phyloP scores from a whole-genome alignment of 2,888 invertebrate genomes.

The Lordiphosa fenestrarum region DNA sequence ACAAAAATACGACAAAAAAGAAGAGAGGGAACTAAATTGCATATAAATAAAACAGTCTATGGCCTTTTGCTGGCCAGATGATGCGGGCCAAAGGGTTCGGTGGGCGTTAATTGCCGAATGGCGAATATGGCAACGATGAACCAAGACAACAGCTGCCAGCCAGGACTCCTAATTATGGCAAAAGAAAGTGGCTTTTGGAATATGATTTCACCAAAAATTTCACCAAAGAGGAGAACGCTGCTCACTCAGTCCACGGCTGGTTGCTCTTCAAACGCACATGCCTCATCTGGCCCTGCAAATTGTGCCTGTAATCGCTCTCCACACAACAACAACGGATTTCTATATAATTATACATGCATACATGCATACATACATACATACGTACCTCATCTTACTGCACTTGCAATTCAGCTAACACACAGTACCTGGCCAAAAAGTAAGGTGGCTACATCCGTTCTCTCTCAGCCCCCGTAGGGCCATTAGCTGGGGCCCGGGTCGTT shows the following conservation, averaged over 20 bases:
- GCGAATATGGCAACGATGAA: background rate
- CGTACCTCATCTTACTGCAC: constrained; percentile 25
- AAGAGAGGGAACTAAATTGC: constrained; percentile 43
- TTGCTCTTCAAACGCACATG: background rate
- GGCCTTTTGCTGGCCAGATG: constrained; percentile 33
- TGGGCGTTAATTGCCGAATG: constrained; percentile 9
- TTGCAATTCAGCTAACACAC: constrained; percentile 50
- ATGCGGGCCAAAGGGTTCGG: constrained; percentile 16
- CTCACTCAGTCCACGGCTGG: too few relatives aligned
- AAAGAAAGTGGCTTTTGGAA: constrained; percentile 6
- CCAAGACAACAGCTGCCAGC: constrained; percentile 4
- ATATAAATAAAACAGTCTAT: constrained; percentile 58
- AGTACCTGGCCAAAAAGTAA: background rate
- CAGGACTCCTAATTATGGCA: constrained; percentile 10
- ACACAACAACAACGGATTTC: constrained; percentile 8
- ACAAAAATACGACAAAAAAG: constrained; percentile 22
- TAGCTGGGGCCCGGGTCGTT: constrained; percentile 43
- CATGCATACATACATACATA: background rate
- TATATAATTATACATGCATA: constrained; percentile 5
- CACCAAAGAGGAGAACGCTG: too few relatives aligned
- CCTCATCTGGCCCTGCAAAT: constrained; percentile 9
- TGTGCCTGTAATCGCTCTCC: constrained; percentile 9
- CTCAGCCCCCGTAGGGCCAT: constrained; percentile 27
- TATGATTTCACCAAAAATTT: too few relatives aligned
- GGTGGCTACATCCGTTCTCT: too few relatives aligned